phyloP scores from a whole-genome alignment of 2,888 invertebrate species.

The Stenoptilia bipunctidactyla region DNA sequence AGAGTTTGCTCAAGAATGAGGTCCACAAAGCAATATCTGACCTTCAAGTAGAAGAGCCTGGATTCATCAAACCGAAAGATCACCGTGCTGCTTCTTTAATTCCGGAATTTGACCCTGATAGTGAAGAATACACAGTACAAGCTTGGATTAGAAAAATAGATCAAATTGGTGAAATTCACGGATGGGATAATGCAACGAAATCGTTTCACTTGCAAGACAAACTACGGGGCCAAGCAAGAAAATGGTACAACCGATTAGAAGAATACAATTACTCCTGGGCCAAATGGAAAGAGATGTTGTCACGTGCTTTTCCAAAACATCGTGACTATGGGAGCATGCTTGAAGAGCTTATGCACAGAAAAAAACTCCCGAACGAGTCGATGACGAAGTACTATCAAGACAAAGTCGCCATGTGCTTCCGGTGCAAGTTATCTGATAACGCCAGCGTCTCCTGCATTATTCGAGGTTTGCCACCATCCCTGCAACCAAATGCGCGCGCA shows the following conservation, averaged over 20 bases:
- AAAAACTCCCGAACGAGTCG: slow-evolving; percentile 14
- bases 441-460: slow-evolving; percentile 21
- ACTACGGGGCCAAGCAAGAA: slow-evolving; percentile 18
- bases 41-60: too few species aligned
- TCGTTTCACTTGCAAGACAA: slow-evolving; percentile 18
- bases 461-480: slow-evolving; percentile 14
- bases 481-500: slow-evolving; percentile 19
- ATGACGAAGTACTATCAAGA: slow-evolving; percentile 25
- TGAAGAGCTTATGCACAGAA: slow-evolving; percentile 16
- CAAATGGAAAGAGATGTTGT: slow-evolving; percentile 20
- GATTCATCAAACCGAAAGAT: too few species aligned
- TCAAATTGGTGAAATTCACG: slow-evolving; percentile 16
- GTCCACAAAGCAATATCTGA: too few species aligned
- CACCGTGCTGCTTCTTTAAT: slow-evolving; percentile 12
- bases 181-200: slow-evolving; percentile 17
- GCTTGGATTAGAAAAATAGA: slow-evolving; percentile 17
- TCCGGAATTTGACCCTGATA: slow-evolving; percentile 13
- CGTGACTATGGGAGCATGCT: slow-evolving; percentile 17
- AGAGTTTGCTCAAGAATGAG: too few species aligned
- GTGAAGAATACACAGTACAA: slow-evolving; percentile 11
- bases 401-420: slow-evolving; percentile 21
- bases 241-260: slow-evolving; percentile 19
- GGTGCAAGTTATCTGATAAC: slow-evolving; percentile 18
- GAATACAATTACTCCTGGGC: slow-evolving; percentile 20
- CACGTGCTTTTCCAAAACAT: slow-evolving; percentile 19